These are phyloP conservation scores for Drosophila funebris DNA, from an alignment of 1,140 invertebrate genomes.

Conservation along the genomic window DNA sequence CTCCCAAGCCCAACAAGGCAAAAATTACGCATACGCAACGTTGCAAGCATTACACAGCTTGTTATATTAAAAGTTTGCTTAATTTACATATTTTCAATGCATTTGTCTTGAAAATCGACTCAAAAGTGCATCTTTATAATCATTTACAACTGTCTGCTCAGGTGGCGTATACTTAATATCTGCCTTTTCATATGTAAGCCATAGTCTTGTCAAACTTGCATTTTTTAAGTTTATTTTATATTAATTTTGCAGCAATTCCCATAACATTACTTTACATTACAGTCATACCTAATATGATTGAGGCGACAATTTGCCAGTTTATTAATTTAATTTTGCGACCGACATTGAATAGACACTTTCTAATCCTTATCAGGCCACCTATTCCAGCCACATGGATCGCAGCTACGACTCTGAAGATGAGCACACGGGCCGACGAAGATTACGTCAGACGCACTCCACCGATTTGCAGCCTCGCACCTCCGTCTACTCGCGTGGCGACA, in stretches of 20 bases:
- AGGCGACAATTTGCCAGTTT: no score
- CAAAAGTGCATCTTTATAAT: neutral
- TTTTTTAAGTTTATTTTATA: neutral
- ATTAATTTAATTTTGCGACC: neutral
- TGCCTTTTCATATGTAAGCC: neutral
- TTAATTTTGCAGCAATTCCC: neutral
- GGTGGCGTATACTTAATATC: constrained; percentile 26
- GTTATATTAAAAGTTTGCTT: no score
- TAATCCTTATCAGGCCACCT: constrained; percentile 85
- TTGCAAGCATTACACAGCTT: no score
- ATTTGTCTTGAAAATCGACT: no score
- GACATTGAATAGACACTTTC: neutral
- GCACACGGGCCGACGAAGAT: constrained; percentile 86
- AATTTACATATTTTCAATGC: no score
- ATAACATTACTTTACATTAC: no score
- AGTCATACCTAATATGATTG: no score
- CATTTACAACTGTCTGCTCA: no score
- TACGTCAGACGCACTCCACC: constrained; percentile 85
- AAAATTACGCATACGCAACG: no score
- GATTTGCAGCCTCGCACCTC: constrained; percentile 86
- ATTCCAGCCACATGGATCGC: constrained; percentile 86
- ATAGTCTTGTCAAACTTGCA: no score
- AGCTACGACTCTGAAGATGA: constrained; percentile 90
- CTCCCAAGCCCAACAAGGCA: no score
- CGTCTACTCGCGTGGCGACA: constrained; percentile 95